phyloP scores from a whole-genome alignment of 2,113 vertebrate genomes.

The Chloebia gouldiae region DNA sequence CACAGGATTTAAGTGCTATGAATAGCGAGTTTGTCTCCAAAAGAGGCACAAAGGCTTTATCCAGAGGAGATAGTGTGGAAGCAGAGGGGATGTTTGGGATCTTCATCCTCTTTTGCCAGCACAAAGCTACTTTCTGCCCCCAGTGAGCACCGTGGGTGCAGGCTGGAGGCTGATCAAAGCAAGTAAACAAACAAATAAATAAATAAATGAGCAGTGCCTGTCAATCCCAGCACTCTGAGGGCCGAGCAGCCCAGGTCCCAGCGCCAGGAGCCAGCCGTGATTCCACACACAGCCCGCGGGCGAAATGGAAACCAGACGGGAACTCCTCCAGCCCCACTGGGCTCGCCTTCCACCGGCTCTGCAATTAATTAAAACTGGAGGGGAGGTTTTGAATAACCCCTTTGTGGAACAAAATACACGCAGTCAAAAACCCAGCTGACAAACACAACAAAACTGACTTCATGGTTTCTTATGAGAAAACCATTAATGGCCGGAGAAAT shows the following conservation, averaged over 20 bases:
- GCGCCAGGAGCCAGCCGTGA: not conserved
- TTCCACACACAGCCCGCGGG: not conserved
- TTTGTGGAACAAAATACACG: constrained; percentile 68
- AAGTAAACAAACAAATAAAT: not conserved
- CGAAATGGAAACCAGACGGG: constrained; percentile 65
- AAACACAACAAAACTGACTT: constrained; percentile 68
- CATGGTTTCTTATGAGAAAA: constrained; percentile 63
- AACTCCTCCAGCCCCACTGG: constrained; percentile 35
- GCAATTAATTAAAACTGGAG: constrained; percentile 71
- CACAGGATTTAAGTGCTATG: not conserved
- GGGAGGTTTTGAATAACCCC: constrained; percentile 70
- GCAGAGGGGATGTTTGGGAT: not conserved
- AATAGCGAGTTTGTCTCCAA: constrained; percentile 7
- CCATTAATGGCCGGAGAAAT: constrained; percentile 42
- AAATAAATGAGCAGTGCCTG: not conserved
- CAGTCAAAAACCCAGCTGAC: constrained; percentile 63
- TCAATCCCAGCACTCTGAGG: not conserved
- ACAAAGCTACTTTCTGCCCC: not conserved
- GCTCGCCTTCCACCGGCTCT: constrained; percentile 55
- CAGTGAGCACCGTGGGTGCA: not conserved
- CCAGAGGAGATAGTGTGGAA: not conserved
- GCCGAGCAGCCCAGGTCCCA: not conserved
- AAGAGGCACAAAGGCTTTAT: not conserved
- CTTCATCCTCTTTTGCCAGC: not conserved
- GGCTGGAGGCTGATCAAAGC: not conserved